phyloP scores from a whole-genome alignment of 2,888 invertebrate genomes.

The Muscina levida region DNA sequence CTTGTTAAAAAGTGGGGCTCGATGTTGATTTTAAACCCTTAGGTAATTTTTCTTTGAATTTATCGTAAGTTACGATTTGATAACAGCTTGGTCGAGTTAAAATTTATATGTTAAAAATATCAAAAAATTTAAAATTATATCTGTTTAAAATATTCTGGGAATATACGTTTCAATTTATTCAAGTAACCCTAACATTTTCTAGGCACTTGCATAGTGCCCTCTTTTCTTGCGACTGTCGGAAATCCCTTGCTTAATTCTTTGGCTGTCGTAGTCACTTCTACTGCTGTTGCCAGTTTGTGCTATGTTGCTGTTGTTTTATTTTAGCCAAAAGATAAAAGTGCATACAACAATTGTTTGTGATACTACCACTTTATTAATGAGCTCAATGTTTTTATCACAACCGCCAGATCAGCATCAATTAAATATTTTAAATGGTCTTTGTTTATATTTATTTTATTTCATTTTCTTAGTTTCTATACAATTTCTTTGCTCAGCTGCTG shows the following conservation, averaged over 20 bases:
- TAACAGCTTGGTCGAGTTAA: no score
- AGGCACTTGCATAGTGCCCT: neutral
- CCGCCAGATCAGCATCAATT: constrained; percentile 64
- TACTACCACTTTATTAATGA: constrained; percentile 64
- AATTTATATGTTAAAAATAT: no score
- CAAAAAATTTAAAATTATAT: no score
- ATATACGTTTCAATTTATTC: no score
- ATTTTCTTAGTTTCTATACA: neutral
- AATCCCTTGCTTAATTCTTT: neutral
- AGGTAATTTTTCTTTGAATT: no score
- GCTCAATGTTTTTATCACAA: constrained; percentile 61
- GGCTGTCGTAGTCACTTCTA: neutral
- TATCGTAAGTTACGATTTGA: no score
- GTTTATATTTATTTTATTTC: constrained; percentile 42
- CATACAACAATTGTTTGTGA: constrained; percentile 47
- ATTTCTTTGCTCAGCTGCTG: neutral
- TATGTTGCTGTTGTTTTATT: constrained; percentile 32
- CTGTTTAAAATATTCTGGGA: no score
- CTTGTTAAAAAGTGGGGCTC: no score
- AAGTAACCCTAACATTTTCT: neutral
- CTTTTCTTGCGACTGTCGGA: neutral
- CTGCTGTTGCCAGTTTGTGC: constrained; percentile 34
- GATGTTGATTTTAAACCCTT: no score
- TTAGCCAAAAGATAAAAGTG: constrained; percentile 27
- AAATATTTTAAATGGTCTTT: constrained; percentile 65